A percentile compares a stretch with the other conserved stretches of the same genome.
phyloP scores from a whole-genome alignment of 2,113 vertebrate species.

The Sphyrna mokarran region DNA sequence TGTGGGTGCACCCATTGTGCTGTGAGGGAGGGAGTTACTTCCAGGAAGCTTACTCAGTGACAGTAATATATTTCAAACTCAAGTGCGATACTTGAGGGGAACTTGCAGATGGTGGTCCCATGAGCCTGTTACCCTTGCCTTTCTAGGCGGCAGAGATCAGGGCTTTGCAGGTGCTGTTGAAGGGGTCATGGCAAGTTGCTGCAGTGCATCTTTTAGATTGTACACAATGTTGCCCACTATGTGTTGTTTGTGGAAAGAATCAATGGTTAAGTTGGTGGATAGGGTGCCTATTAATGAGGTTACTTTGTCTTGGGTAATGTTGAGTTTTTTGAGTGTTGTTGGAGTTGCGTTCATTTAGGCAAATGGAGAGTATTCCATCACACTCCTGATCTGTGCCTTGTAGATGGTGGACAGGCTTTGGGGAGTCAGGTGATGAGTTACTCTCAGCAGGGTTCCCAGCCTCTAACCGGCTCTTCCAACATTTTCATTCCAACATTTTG shows the following conservation, averaged over 20 bases:
- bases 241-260: not conserved
- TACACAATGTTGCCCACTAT: not conserved
- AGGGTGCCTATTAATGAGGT: no score
- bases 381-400: not conserved
- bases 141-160: not conserved
- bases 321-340: not conserved
- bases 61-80: not conserved
- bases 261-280: not conserved
- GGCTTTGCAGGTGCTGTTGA: not conserved
- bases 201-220: not conserved
- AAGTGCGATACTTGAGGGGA: not conserved
- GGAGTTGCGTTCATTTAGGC: not conserved
- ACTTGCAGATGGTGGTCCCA: not conserved
- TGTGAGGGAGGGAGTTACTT: not conserved
- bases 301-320: not conserved
- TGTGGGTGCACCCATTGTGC: not conserved
- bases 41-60: not conserved
- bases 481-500: not conserved
- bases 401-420: not conserved
- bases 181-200: not conserved
- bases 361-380: not conserved
- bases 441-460: not conserved
- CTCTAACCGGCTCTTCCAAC: not conserved
- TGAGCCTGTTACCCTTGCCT: not conserved
- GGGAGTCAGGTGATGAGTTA: not conserved